These are phyloP conservation scores for Condylura cristata DNA, from an alignment of 2,113 vertebrate genomes.

Conservation along the genomic window DNA sequence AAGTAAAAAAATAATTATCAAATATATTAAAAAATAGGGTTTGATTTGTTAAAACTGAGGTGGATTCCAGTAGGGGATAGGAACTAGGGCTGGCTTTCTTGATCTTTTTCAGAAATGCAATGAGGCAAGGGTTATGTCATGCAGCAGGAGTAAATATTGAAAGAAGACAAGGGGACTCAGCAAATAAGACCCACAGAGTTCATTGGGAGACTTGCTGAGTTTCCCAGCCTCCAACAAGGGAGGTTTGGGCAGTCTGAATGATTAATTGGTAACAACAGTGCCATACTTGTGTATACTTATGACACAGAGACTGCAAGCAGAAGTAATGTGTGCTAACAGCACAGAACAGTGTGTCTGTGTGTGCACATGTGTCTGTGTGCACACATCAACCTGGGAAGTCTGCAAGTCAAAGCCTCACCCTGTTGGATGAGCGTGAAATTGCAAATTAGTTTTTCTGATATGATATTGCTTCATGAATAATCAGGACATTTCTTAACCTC, in stretches of 20 bases:
- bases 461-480: slow-evolving; percentile 22
- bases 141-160: not conserved
- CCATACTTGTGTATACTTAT: not conserved
- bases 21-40: not conserved
- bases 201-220: not conserved
- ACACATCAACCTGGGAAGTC: not conserved
- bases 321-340: not conserved
- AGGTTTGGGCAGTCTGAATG: too few relatives aligned
- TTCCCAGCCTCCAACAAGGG: too few relatives aligned
- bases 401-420: not conserved
- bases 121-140: not conserved
- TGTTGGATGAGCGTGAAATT: not conserved
- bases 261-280: not conserved
- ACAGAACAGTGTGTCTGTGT: fast-evolving
- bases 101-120: not conserved
- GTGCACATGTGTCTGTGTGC: not conserved
- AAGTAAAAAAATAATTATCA: not conserved
- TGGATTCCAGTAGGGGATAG: fast-evolving
- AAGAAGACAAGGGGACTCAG: not conserved
- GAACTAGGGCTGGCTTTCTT: not conserved
- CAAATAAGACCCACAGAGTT: not conserved
- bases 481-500: not conserved
- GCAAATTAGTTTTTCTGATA: not conserved
- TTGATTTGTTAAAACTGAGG: not conserved
- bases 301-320: not conserved